Conservation (phyloP, 2,113 vertebrate species). For the Muntiacus reevesi region DNA sequence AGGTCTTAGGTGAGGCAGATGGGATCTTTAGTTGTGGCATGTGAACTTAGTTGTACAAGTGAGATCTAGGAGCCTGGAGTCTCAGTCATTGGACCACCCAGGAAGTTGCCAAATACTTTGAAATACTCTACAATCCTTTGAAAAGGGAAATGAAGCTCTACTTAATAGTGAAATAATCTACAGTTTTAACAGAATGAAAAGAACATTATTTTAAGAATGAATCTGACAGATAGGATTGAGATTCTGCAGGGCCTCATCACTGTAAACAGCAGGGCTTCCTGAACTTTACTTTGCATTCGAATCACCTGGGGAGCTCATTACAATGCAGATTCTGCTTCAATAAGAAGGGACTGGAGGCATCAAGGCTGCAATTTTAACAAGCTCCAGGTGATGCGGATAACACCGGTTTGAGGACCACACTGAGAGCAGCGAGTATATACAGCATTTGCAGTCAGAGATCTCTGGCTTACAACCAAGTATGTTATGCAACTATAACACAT, state of each 20-base stretch:
- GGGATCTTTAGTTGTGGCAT: background rate
- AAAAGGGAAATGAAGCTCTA: constrained; percentile 13
- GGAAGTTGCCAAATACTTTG: background rate
- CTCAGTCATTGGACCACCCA: background rate
- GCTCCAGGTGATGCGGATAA: background rate
- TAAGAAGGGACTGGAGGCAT: fast-evolving
- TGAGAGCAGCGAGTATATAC: fast-evolving
- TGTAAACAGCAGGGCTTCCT: background rate
- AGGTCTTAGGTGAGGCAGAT: background rate
- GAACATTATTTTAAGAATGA: background rate
- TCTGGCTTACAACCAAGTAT: background rate
- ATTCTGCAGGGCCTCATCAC: background rate
- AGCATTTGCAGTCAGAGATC: background rate
- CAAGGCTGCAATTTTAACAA: background rate
- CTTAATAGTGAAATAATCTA: background rate
- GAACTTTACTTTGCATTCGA: background rate
- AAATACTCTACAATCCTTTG: background rate
- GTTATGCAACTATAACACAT: background rate
- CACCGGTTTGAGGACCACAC: background rate
- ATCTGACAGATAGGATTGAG: fast-evolving
- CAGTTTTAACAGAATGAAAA: background rate
- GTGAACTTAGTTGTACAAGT: background rate
- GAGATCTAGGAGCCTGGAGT: background rate
- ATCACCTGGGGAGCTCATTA: background rate
- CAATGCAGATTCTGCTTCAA: background rate